These are phyloP conservation scores for Chrosomus eos DNA, from an alignment of 2,797 vertebrate genomes.

Conservation along the genomic window DNA sequence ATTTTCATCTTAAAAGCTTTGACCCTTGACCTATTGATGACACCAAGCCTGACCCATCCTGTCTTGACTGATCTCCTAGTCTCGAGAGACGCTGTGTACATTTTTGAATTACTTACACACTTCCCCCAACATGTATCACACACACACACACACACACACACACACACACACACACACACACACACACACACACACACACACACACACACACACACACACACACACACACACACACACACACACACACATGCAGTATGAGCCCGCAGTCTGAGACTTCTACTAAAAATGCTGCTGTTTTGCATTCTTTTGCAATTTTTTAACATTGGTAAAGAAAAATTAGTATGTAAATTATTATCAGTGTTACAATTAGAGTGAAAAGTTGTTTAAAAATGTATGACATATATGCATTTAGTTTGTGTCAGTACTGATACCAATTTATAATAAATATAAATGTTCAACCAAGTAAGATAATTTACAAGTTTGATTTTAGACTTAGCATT, in stretches of 20 bases:
- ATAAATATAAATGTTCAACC: no score
- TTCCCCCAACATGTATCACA: not conserved
- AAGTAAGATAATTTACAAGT: no score
- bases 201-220: no score
- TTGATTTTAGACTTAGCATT: no score
- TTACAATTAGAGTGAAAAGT: not conserved
- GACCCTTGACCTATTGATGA: constrained; percentile 40
- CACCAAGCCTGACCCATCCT: not conserved
- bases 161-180: no score
- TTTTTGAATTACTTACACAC: not conserved
- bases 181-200: no score
- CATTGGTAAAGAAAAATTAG: not conserved
- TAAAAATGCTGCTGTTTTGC: not conserved
- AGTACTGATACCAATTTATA: no score
- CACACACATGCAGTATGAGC: not conserved
- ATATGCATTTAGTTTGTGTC: not conserved
- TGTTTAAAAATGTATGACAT: not conserved
- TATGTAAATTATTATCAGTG: not conserved
- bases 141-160: no score
- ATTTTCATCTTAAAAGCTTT: constrained; percentile 13
- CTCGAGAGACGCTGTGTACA: constrained; percentile 2
- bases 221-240: no score
- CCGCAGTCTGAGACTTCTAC: not conserved
- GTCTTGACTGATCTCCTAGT: not conserved
- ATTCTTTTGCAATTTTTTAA: not conserved